Evolutionary conservation across 2,888 invertebrate species (phyloP).

Genomic region (Notocelia uddmanniana): DNA sequence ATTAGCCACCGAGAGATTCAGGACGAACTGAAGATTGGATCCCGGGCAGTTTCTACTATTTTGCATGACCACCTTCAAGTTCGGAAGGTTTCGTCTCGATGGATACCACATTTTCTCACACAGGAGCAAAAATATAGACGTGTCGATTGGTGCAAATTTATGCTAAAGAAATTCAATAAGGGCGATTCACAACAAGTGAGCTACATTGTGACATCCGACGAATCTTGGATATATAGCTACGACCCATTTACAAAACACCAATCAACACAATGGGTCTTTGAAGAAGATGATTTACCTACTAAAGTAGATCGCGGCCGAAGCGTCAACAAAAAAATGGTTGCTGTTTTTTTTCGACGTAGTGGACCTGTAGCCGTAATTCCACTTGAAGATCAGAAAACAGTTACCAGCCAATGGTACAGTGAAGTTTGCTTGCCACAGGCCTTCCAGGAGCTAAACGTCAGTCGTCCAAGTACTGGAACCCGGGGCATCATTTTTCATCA

Average conservation of each 20-base stretch:
- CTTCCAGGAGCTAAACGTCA: no score
- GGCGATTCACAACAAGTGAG: constrained; percentile 23
- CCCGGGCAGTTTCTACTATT: constrained; percentile 1
- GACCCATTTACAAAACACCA: constrained; percentile 15
- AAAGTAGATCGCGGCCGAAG: constrained; percentile 9
- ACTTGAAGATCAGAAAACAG: no score
- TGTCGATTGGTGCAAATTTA: constrained; percentile 27
- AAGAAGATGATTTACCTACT: constrained; percentile 11
- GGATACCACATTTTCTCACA: constrained; percentile 22
- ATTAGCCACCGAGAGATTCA: constrained; percentile 3
- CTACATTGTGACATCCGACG: constrained; percentile 19
- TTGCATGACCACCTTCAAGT: constrained; percentile 6
- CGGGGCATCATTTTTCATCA: constrained; percentile 6
- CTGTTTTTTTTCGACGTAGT: neutral
- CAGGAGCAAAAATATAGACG: constrained; percentile 9
- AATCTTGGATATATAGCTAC: constrained; percentile 26
- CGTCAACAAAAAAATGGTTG: constrained; percentile 10
- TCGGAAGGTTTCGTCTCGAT: constrained; percentile 10
- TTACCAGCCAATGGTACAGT: no score
- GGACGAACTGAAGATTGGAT: constrained; percentile 10
- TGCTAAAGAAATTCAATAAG: constrained; percentile 20
- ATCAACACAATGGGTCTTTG: constrained; percentile 17
- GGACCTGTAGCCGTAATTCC: no score
- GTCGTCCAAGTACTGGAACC: constrained; percentile 1
- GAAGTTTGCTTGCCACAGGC: neutral